Conservation (phyloP, 2,113 vertebrate species). For the Apteryx owenii region DNA sequence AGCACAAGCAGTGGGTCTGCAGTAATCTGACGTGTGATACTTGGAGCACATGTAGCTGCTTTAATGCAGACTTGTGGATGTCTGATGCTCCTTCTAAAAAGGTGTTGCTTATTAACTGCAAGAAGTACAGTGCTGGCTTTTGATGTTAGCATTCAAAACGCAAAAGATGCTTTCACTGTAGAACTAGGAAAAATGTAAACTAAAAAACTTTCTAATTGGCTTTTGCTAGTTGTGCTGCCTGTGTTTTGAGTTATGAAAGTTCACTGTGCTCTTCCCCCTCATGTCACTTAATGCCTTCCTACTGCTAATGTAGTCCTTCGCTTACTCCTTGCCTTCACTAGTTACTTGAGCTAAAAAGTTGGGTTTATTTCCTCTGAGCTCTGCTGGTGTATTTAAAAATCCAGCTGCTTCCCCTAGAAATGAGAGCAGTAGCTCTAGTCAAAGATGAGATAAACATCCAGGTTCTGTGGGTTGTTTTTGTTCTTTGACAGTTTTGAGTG, state of each 20-base stretch:
- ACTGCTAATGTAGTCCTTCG: neutral
- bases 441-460: neutral
- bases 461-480: neutral
- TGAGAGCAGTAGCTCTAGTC: neutral
- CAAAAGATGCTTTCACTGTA: neutral
- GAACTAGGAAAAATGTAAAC: neutral
- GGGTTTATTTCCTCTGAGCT: neutral
- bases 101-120: neutral
- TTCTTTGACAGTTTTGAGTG: too few relatives aligned
- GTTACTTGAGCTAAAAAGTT: neutral
- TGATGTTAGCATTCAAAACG: neutral
- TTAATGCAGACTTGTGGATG: rapidly evolving
- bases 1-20: neutral
- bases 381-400: neutral
- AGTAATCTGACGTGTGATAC: neutral
- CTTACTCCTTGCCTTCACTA: neutral
- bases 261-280: rapidly evolving
- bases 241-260: neutral
- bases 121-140: neutral
- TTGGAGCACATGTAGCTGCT: neutral
- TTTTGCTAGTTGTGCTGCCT: neutral
- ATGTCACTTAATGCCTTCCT: neutral
- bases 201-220: neutral
- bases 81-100: neutral
- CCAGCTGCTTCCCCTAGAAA: too few relatives aligned